Evolutionary conservation across 2,113 vertebrate species (phyloP), one percentile per base, ranked within the genome.

Genomic region (Alectura lathami): DNA sequence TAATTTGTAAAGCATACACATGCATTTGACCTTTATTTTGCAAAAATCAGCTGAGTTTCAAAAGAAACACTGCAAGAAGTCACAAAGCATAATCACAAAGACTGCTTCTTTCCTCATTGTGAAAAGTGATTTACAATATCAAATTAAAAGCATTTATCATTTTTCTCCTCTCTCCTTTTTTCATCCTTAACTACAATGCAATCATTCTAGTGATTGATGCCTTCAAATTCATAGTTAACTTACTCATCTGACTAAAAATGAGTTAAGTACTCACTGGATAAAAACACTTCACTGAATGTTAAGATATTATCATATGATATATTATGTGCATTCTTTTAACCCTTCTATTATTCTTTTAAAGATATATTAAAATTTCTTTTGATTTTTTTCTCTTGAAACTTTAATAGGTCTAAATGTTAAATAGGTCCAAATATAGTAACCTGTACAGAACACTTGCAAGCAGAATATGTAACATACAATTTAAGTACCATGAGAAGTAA

Each of bases 91-190:
- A 30, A 24, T 42, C 68, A 86, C 36, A 20, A 57, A 2, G 2
- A 76, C 2, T 11, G 50, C 22, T 64, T 91, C 23, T 77, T 85
- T 88, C 60, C 17, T 91, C 17, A 51, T 16, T 56, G 20, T 78
- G 42, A 67, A 83, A 85, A 90, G 21, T n/a, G 14, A 74, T 77
- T 77, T 77, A 23, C 88, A 80, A 90, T 83, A 42, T 73, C 51
- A 88, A 94, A 95, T 86, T 93, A 88, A 70, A 92, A 80, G 20
- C 63, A 90, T 88, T 86, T 74, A 74, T 88, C 53, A 83, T 88
- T 20, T 88, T 83, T 83, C 68, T 90, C 4, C 13, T 82, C 48
- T 91, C 40, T 84, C 20, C 11, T 43, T 86, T 91, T 67, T 76
- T 66, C 66, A 42, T 70, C 45, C 59, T 94, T 90, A 86, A 69